Evolutionary conservation across 2,888 invertebrate species (phyloP).

Genomic region (Drosophila crucigera): DNA sequence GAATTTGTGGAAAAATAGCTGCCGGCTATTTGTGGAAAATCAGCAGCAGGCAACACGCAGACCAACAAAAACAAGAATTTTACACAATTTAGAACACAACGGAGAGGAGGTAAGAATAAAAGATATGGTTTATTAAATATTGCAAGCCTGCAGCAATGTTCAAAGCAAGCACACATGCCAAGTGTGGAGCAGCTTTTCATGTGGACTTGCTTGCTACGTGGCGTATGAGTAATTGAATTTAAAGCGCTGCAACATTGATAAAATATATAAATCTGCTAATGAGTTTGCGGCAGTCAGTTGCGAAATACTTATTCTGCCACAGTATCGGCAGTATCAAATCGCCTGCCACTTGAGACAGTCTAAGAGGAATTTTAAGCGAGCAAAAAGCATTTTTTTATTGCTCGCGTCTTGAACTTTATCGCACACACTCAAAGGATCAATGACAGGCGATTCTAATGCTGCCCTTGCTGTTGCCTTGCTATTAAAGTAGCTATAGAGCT

Average conservation of each 20-base stretch:
- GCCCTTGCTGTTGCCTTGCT: background rate
- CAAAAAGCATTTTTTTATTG: conserved; percentile 11
- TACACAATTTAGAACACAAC: conserved; percentile 46
- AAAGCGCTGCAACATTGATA: conserved; percentile 43
- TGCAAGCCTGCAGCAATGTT: conserved; percentile 58
- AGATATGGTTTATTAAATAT: conserved; percentile 75
- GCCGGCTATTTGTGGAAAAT: conserved; percentile 65
- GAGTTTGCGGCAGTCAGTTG: conserved; percentile 39
- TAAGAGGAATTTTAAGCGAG: conserved; percentile 43
- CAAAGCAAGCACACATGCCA: conserved; percentile 60
- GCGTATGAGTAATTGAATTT: conserved; percentile 65
- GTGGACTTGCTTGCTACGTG: conserved; percentile 22
- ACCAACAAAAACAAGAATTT: conserved; percentile 40
- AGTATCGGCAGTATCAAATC: conserved; percentile 25
- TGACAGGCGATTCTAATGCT: conserved; percentile 30
- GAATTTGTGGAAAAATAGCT: conserved; percentile 67
- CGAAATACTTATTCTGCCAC: background rate
- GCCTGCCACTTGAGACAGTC: conserved; percentile 60
- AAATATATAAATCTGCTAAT: conserved; percentile 46
- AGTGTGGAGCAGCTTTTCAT: conserved; percentile 28
- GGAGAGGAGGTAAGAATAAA: conserved; percentile 40
- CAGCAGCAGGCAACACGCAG: conserved; percentile 52
- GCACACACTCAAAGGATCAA: conserved; percentile 45
- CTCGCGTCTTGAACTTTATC: conserved; percentile 26
- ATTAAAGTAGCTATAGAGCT: background rate